These are phyloP conservation scores for Chauna torquata DNA, from an alignment of 2,113 vertebrate species.

Conservation along the genomic window DNA sequence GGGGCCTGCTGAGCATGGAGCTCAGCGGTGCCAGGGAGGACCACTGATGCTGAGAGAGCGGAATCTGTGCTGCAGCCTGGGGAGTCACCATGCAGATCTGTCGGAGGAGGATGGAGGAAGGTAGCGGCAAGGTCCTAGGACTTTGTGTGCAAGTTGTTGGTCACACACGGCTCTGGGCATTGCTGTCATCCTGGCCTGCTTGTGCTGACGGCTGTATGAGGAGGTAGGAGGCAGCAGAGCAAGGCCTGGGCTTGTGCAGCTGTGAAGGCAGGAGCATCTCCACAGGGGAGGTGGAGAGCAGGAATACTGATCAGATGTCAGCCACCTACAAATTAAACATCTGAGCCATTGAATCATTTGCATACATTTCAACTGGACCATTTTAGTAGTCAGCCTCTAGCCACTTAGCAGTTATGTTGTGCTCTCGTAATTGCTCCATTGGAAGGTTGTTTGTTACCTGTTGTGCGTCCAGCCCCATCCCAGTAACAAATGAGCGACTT, in stretches of 20 bases:
- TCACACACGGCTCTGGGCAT: accelerated
- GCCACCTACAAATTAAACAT: background rate
- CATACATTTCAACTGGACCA: background rate
- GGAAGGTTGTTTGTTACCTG: background rate
- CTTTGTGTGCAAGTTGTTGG: background rate
- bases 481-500: background rate
- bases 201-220: background rate
- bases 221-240: background rate
- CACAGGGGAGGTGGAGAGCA: background rate
- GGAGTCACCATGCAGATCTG: background rate
- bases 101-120: background rate
- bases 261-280: background rate
- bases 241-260: background rate
- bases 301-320: background rate
- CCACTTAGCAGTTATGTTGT: background rate
- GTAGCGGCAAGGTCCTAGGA: background rate
- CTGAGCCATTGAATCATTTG: background rate
- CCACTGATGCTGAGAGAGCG: accelerated
- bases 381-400: background rate
- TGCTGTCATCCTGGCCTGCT: background rate
- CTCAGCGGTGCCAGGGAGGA: background rate
- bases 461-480: background rate
- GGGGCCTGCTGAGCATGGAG: background rate
- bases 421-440: background rate
- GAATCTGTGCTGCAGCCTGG: background rate